Evolutionary conservation across 2,113 vertebrate species (phyloP).

Genomic region (Hippoglossus stenolepis): DNA sequence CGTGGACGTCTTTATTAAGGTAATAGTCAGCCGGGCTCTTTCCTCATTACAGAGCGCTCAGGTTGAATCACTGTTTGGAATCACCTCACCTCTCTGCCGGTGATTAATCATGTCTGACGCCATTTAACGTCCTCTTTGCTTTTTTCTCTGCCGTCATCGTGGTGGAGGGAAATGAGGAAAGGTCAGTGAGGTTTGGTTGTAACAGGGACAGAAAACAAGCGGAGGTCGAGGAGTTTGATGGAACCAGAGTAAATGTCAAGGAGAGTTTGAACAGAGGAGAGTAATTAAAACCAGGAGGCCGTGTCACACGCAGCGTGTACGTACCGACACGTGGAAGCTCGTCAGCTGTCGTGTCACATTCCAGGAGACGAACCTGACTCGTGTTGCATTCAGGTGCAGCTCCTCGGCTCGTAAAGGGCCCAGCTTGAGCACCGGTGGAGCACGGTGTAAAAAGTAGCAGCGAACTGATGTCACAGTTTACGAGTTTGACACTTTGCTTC

Average conservation of each 20-base stretch:
- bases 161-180: too few species aligned
- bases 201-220: not conserved
- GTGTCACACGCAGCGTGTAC: not conserved
- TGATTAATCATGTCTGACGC: conserved; percentile 41
- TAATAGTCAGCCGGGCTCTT: conserved; percentile 3
- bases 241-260: not conserved
- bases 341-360: not conserved
- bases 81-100: conserved; percentile 34
- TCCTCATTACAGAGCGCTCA: conserved; percentile 29
- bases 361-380: not conserved
- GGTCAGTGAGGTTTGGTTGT: too few species aligned
- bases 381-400: not conserved
- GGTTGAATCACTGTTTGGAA: conserved; percentile 42
- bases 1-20: conserved; percentile 48
- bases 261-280: not conserved
- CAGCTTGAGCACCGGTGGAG: not conserved
- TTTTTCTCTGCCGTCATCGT: not conserved
- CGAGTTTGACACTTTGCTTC: not conserved
- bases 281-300: conserved; percentile 6
- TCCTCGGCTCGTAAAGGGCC: not conserved
- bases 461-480: not conserved
- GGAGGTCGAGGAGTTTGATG: conserved; percentile 1
- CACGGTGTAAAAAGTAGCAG: not conserved
- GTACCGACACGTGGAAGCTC: not conserved
- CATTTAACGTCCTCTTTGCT: conserved; percentile 13